A percentile compares a stretch with the other conserved stretches of the same genome.
These are phyloP conservation scores for Paracanthobrama guichenoti DNA, from an alignment of 2,113 vertebrate species.

Conservation along the genomic window DNA sequence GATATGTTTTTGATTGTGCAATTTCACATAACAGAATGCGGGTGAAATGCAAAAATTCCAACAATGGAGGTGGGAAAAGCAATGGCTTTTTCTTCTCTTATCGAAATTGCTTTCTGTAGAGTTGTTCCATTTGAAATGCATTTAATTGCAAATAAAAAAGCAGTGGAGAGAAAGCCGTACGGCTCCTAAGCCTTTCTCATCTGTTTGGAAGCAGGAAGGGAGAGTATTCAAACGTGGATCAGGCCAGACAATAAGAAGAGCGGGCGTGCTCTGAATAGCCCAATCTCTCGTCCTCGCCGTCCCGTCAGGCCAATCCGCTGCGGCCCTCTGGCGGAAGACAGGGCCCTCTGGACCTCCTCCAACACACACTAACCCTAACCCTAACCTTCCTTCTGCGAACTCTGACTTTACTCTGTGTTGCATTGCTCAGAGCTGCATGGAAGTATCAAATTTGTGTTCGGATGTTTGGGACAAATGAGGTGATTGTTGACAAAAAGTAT, in stretches of 20 bases:
- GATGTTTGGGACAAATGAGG: background rate
- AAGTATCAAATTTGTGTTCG: background rate
- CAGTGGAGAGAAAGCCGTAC: constrained; percentile 72
- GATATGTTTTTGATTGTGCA: constrained; percentile 76
- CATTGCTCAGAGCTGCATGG: background rate
- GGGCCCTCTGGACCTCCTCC: background rate
- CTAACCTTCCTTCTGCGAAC: background rate
- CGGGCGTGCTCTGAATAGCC: constrained; percentile 77
- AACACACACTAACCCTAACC: no score
- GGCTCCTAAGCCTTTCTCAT: constrained; percentile 75
- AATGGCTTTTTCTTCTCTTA: constrained; percentile 75
- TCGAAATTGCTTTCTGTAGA: constrained; percentile 78
- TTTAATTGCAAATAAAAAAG: constrained; percentile 84
- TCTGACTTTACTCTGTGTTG: background rate
- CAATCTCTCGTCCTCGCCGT: constrained; percentile 67
- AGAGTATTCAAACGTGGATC: constrained; percentile 75
- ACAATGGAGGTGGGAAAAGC: constrained; percentile 76
- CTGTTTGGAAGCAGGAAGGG: constrained; percentile 66
- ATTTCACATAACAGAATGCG: constrained; percentile 70
- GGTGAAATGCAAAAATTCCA: constrained; percentile 72
- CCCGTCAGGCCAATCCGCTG: constrained; percentile 56
- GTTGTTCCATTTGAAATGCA: constrained; percentile 83
- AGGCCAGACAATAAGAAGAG: constrained; percentile 73
- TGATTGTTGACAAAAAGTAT: background rate
- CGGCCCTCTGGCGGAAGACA: background rate